Evolutionary conservation across 2,797 vertebrate genomes (phyloP), one percentile per base, ranked within the genome.

Genomic region (Coluber constrictor): DNA sequence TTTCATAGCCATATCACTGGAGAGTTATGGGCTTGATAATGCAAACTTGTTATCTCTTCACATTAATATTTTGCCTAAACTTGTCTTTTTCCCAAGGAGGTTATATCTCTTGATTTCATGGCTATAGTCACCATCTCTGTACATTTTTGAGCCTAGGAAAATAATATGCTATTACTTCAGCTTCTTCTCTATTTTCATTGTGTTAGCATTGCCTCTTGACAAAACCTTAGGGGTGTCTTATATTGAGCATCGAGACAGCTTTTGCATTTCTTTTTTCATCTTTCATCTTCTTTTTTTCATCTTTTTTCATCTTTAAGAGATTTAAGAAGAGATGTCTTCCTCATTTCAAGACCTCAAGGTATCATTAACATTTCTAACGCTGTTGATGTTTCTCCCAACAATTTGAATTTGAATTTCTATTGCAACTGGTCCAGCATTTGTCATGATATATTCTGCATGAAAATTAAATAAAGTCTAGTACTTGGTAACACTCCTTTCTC

Each of bases 101-200:
- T 79, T 20, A 43, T 79, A 23, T 79, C 32, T 43, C 32, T 79
- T 79, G 8, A 79, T 79, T 79, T 79, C 32, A 43, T 79, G 70
- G 3, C 70, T 79, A 79, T 37, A 23, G 70, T 79, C 32, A 79
- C 32, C 70, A 70, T n/a, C 66, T 29, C n/a, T 70, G n/a, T 32
- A 32, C n/a, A 70, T 70, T 70, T 70, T 70, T 70, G 66, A 70
- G 66, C n/a, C n/a, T 70, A 70, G 66, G 66, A 32, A 70, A 70
- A 32, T 32, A 97, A 94, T 87, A 66, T 15, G 70, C 27, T 54
- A 2, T n/a, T 66, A 66, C 63, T 66, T 66, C 32, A 70, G 32
- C 5, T 32, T 32, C n/a, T 70, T 70, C 66, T 70, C n/a, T 16
- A 70, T 70, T 70, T 70, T n/a, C 66, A 32, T 16, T 70, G 66